These are phyloP conservation scores for Lepus americanus DNA, from an alignment of 2,113 vertebrate species.

Conservation along the genomic window DNA sequence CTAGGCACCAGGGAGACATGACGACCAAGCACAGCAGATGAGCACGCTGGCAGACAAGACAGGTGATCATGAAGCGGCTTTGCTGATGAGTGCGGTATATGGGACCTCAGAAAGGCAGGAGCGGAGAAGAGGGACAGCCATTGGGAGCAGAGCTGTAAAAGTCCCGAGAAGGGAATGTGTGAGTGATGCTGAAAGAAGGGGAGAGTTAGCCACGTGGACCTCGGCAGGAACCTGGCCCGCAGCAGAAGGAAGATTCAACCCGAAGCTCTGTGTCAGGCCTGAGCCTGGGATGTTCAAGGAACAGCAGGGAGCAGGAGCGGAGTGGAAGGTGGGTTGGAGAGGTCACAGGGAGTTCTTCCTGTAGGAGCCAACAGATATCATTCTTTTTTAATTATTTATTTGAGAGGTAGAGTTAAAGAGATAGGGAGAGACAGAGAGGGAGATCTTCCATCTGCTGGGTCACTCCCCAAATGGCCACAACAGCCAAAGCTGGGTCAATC, in stretches of 20 bases:
- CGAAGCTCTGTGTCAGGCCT: too few species aligned
- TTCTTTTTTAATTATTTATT: too few species aligned
- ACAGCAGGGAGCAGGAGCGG: not conserved
- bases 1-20: not conserved
- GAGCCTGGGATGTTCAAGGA: not conserved
- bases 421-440: too few species aligned
- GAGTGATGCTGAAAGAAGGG: too few species aligned
- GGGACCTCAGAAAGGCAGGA: not conserved
- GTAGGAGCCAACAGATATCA: not conserved
- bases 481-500: too few species aligned
- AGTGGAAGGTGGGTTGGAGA: not conserved
- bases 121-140: not conserved
- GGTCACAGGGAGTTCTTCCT: rapidly evolving
- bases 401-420: too few species aligned
- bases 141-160: not conserved
- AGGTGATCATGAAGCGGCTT: not conserved
- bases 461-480: too few species aligned
- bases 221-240: rapidly evolving
- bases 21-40: not conserved
- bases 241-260: not conserved
- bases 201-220: rapidly evolving
- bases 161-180: not conserved
- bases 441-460: too few species aligned
- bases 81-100: not conserved
- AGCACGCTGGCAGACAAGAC: not conserved